Percentiles rank a stretch among this genome's conserved stretches.
phyloP scores from a whole-genome alignment of 2,888 invertebrate genomes.

The Leptopilina myrica region DNA sequence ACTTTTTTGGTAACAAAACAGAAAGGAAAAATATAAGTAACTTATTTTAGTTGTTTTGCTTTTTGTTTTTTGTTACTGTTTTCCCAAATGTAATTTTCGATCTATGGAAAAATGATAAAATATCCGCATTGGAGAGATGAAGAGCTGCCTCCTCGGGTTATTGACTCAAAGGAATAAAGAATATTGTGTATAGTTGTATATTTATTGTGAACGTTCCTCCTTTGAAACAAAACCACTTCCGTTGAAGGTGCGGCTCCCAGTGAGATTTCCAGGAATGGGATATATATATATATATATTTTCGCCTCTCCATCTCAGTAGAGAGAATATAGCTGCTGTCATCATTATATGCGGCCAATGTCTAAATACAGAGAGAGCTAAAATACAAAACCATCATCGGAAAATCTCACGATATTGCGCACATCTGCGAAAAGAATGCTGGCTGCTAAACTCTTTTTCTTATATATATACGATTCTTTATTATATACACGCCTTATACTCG shows the following conservation, averaged over 20 bases:
- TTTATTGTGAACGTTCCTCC: constrained; percentile 30
- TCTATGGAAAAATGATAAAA: too few relatives aligned
- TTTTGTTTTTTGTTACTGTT: too few relatives aligned
- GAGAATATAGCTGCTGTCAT: neutral
- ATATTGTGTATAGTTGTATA: neutral
- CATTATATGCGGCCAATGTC: constrained; percentile 8
- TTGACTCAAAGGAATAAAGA: constrained; percentile 21
- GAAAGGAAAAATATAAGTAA: too few relatives aligned
- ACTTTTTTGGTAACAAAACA: too few relatives aligned
- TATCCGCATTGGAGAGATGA: neutral
- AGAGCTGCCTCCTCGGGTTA: neutral
- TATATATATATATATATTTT: constrained; percentile 7
- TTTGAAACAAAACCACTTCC: constrained; percentile 35
- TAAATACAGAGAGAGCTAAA: constrained; percentile 21
- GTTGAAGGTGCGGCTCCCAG: constrained; percentile 27
- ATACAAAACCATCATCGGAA: constrained; percentile 22
- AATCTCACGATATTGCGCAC: constrained; percentile 40
- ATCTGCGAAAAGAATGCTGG: constrained; percentile 36
- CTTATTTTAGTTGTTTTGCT: too few relatives aligned
- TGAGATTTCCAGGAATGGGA: constrained; percentile 37
- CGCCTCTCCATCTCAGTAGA: constrained; percentile 3
- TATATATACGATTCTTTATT: neutral
- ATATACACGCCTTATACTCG: constrained; percentile 9
- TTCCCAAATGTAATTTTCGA: too few relatives aligned
- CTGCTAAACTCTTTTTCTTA: neutral